phyloP scores from a whole-genome alignment of 2,113 vertebrate species.

The Ellobius talpinus region DNA sequence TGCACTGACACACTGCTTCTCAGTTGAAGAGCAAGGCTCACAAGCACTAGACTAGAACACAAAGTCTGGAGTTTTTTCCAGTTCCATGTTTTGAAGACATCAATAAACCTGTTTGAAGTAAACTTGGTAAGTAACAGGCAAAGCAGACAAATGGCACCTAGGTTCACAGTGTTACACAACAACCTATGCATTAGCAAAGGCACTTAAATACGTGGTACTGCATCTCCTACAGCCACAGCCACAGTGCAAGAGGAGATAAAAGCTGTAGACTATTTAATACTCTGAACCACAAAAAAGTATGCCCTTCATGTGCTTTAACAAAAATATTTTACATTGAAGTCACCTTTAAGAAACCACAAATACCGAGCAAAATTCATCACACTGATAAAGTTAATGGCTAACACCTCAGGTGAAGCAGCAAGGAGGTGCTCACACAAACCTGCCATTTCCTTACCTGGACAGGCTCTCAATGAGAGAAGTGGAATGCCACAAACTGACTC shows the following conservation, averaged over 20 bases:
- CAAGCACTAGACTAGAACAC: not conserved
- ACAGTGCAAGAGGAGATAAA: not conserved
- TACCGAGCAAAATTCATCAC: not conserved
- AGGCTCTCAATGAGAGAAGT: not conserved
- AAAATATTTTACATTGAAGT: not conserved
- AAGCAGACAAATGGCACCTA: not conserved
- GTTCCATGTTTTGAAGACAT: not conserved
- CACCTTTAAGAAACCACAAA: conserved; percentile 43
- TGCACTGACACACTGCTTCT: not conserved
- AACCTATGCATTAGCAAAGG: not conserved
- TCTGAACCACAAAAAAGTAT: conserved; percentile 24
- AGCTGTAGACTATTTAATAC: not conserved
- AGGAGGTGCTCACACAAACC: not conserved
- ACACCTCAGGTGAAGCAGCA: not conserved
- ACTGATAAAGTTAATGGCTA: not conserved
- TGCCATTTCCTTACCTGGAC: not conserved
- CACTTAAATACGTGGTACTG: not conserved
- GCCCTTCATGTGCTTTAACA: not conserved
- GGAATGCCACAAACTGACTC: not conserved
- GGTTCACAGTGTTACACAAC: not conserved
- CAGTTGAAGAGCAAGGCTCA: not conserved
- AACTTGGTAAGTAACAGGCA: not conserved
- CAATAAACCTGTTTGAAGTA: conserved; percentile 26
- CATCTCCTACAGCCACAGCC: conserved; percentile 18
- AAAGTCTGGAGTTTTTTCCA: not conserved